Evolutionary conservation across 2,797 vertebrate genomes (phyloP).

Genomic region (Catamblyrhynchus diadema): DNA sequence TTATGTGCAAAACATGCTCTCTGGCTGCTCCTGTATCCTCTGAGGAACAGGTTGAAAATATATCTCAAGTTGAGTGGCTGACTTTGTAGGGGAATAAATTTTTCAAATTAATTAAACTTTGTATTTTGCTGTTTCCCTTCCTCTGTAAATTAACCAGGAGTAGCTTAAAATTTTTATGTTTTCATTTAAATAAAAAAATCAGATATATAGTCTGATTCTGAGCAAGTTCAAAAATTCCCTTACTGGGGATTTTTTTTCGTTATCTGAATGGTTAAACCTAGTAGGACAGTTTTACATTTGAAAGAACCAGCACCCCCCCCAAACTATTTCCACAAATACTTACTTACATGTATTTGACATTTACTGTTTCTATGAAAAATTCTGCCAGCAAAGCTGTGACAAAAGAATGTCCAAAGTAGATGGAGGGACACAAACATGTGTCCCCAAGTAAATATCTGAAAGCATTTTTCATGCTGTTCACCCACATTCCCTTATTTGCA

Average conservation of each 20-base stretch:
- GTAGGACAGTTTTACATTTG: neutral
- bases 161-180: neutral
- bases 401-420: neutral
- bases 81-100: neutral
- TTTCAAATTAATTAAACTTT: constrained; percentile 22
- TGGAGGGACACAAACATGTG: neutral
- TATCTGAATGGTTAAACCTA: neutral
- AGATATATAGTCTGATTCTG: neutral
- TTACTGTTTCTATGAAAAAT: neutral
- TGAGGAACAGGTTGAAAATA: neutral
- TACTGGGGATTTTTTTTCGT: neutral
- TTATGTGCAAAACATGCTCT: neutral
- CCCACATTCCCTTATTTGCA: neutral
- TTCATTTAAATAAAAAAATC: neutral
- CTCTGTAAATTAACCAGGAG: neutral
- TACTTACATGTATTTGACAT: neutral
- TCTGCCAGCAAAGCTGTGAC: neutral
- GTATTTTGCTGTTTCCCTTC: neutral
- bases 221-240: neutral
- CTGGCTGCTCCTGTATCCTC: neutral
- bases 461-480: neutral
- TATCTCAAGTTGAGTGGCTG: neutral
- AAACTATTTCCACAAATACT: neutral
- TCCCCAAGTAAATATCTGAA: neutral
- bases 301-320: neutral